Base-by-base conservation (phyloP, 1,140 invertebrate genomes). In the Colletes latitarsis region DNA sequence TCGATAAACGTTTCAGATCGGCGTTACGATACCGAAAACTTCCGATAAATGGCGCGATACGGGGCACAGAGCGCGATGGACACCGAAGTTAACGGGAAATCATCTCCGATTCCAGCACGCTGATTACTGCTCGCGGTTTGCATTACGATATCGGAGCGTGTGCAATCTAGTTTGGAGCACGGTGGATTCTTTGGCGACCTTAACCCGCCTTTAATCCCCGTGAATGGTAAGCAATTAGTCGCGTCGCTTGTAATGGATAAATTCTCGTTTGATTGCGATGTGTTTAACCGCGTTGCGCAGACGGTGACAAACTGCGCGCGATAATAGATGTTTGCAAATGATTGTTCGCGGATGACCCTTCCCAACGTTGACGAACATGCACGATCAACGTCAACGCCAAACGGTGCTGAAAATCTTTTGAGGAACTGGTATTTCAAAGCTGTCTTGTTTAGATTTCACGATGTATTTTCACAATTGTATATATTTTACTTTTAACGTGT, bases 221-320 rank as follows among this genome's bases (percentile, higher is more conserved):
- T 73, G 77, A 78, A 78, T 73, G 14, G 49, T 5, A 30, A 78
- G 69, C 58, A 79, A 73, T 78, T 78, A 78, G 62, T 79, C 70
- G 49, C 49, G 49, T 49, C 10, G 49, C 49, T 5, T 57, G 69
- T 39, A 66, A 79, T 17, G 69, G 70, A 73, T 55, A 64, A 79
- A 79, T 79, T 79, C 64, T 67, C 60, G 49, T n/a, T 49, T 73
- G 77, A 79, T 73, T 73, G 70, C 60, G 60, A 12, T 46, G 39
- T 17, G 52, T 72, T 71, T 41, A 3, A 55, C n/a, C 17, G 30
- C n/a, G n/a, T 30, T 30, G 66, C 19, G 46, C n/a, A 12, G 15
- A 21, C 30, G 53, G 6, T n/a, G 21, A 15, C 39, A 14, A n/a
- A 43, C 39, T 6, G 55, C 14, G 49, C 46, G 5, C 49, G 77